Base-by-base conservation (phyloP, 2,797 vertebrate genomes). In the Nasua narica region DNA sequence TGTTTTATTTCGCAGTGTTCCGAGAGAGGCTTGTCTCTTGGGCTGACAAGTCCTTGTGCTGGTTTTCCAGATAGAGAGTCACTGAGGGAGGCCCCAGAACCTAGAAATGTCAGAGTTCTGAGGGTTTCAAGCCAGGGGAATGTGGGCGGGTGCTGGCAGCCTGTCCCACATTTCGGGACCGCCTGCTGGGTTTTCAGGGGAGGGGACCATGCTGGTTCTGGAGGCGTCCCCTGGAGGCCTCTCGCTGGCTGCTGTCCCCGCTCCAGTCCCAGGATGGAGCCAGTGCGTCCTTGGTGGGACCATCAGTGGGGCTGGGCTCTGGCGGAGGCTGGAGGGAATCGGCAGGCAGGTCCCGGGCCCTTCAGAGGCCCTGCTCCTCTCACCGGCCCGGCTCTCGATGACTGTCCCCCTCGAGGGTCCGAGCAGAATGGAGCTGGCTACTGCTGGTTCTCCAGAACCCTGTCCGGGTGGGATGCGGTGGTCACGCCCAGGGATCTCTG, bases 1-100 rank as follows among this genome's bases (percentile, higher is more conserved):
- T 90, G 76, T 52, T 84, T 95, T 87, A 83, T 90, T 97, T 87
- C 70, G 32, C n/a, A 74, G 81, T 58, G 13, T 72, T 67, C n/a
- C 16, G 43, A 65, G 25, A 43, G 50, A 35, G 11, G 19, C 46
- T 50, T 0, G 7, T 88, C 27, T 92, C 40, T 70, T 43, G 40
- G 25, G 58, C 35, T 58, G 46, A 60, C 15, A 56, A n/a, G 35
- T 40, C 12, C 40, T 13, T 25, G 15, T 16, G 21, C 3, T 23
- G 46, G 23, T 56, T 60, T 72, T 65, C 48, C n/a, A 70, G 19
- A 46, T 13, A 15, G 27, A 40, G 43, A 78, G 10, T 8, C 27
- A 11, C 7, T 14, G 88, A 70, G 14, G 56, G n/a, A 67, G 1
- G 16, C 10, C 25, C 40, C 18, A 10, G 78, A 43, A 25, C 25